Percentiles rank a stretch among this genome's conserved stretches.
Conservation (phyloP, 2,113 vertebrate genomes). For the Podiceps cristatus region DNA sequence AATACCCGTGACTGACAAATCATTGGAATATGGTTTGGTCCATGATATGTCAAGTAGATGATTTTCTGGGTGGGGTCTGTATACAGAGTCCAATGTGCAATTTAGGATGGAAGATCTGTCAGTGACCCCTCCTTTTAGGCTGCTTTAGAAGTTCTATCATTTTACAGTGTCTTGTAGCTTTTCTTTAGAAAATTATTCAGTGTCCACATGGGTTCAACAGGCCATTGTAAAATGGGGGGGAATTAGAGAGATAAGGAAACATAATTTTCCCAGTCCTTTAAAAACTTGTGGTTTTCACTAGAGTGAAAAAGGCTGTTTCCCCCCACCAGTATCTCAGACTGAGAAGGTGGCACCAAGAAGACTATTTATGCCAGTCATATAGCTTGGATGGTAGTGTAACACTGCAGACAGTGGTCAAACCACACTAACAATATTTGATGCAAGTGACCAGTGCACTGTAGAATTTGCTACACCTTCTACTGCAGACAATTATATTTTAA, state of each 20-base stretch:
- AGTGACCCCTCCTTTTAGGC: not conserved
- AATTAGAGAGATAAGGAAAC: not conserved
- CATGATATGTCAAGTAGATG: not conserved
- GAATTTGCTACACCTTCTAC: not conserved
- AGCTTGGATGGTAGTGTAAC: not conserved
- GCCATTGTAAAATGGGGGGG: accelerated
- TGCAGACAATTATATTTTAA: not conserved
- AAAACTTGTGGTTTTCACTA: not conserved
- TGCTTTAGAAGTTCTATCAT: not conserved
- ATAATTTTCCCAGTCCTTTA: not conserved
- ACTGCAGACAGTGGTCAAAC: not conserved
- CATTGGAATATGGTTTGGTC: not conserved
- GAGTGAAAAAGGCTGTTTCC: not conserved
- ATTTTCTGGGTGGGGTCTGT: not conserved
- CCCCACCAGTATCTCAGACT: not conserved
- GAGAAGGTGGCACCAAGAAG: not conserved
- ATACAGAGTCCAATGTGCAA: not conserved
- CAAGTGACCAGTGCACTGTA: not conserved
- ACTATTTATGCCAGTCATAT: not conserved
- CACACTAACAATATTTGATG: not conserved
- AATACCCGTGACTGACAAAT: not conserved
- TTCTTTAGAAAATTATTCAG: not conserved
- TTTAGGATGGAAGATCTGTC: not conserved
- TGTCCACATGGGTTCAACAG: not conserved
- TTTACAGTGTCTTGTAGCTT: not conserved